phyloP scores from a whole-genome alignment of 2,797 vertebrate species.

The Lycodopsis pacificus region DNA sequence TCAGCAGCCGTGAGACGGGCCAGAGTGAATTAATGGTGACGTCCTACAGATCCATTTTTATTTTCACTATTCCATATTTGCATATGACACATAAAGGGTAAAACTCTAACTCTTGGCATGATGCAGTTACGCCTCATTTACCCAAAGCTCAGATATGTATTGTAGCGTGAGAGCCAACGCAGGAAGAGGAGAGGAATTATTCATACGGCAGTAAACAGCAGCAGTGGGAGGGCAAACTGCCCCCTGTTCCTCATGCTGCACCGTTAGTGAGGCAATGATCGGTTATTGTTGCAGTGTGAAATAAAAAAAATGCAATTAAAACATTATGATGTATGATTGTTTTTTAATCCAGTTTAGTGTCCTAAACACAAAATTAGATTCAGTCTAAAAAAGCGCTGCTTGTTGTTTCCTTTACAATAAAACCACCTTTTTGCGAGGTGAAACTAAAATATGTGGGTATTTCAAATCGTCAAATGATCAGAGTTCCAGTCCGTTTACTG shows the following conservation, averaged over 20 bases:
- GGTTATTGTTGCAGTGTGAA: slow-evolving; percentile 8
- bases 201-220: slow-evolving; percentile 72
- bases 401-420: not conserved
- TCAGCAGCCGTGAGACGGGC: slow-evolving; percentile 35
- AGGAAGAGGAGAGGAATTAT: slow-evolving; percentile 44
- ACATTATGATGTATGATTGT: not conserved
- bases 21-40: slow-evolving; percentile 67
- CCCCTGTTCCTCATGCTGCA: slow-evolving; percentile 10
- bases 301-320: slow-evolving; percentile 1
- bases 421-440: not conserved
- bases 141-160: slow-evolving; percentile 32
- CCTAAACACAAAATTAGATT: not conserved
- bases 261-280: slow-evolving; percentile 24
- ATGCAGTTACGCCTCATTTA: slow-evolving; percentile 45
- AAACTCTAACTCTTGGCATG: slow-evolving; percentile 48
- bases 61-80: slow-evolving; percentile 33
- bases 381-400: not conserved
- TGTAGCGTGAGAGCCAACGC: slow-evolving; percentile 27
- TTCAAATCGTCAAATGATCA: not conserved
- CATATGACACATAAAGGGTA: slow-evolving; percentile 52
- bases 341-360: not conserved
- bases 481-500: not conserved
- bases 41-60: slow-evolving; percentile 35
- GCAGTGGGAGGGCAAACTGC: slow-evolving; percentile 37
- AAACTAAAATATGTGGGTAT: not conserved